Conservation (phyloP, 2,888 invertebrate genomes). For the Himalopsyche anomala region DNA sequence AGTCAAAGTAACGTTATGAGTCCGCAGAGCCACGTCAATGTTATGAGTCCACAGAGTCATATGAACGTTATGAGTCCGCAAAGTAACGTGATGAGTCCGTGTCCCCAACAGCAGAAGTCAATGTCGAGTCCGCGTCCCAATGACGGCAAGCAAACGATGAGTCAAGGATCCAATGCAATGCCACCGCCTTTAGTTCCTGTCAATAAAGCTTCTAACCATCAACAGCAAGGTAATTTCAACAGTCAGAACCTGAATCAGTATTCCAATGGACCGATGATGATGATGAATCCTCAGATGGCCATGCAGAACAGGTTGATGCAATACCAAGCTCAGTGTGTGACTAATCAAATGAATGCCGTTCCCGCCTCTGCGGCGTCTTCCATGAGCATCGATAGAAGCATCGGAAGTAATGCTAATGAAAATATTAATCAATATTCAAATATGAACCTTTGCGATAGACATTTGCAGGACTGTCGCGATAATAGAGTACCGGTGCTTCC, state of each 20-base stretch:
- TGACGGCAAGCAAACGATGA: constrained; percentile 70
- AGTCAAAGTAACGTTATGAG: constrained; percentile 71
- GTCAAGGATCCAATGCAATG: constrained; percentile 68
- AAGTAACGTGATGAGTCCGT: constrained; percentile 49
- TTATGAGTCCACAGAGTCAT: constrained; percentile 76
- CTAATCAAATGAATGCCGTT: constrained; percentile 57
- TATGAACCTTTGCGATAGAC: constrained; percentile 64
- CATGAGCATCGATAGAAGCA: constrained; percentile 67
- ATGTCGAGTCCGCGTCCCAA: constrained; percentile 68
- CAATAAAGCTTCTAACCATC: constrained; percentile 6
- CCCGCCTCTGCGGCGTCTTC: constrained; percentile 62
- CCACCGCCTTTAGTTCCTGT: constrained; percentile 54
- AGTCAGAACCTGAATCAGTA: constrained; percentile 50
- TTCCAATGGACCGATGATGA: constrained; percentile 47
- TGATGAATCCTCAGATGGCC: constrained; percentile 61
- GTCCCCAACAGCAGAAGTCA: constrained; percentile 65
- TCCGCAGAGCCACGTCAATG: constrained; percentile 73
- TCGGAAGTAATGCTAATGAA: constrained; percentile 70
- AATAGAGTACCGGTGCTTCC: constrained; percentile 64
- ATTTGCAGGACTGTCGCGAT: constrained; percentile 66
- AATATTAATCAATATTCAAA: constrained; percentile 66
- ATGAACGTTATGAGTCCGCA: constrained; percentile 72
- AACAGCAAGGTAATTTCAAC: constrained; percentile 32
- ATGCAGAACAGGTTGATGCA: constrained; percentile 66
- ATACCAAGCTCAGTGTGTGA: constrained; percentile 63